Evolutionary conservation across 2,113 vertebrate species (phyloP).

Genomic region (Vulpes lagopus): DNA sequence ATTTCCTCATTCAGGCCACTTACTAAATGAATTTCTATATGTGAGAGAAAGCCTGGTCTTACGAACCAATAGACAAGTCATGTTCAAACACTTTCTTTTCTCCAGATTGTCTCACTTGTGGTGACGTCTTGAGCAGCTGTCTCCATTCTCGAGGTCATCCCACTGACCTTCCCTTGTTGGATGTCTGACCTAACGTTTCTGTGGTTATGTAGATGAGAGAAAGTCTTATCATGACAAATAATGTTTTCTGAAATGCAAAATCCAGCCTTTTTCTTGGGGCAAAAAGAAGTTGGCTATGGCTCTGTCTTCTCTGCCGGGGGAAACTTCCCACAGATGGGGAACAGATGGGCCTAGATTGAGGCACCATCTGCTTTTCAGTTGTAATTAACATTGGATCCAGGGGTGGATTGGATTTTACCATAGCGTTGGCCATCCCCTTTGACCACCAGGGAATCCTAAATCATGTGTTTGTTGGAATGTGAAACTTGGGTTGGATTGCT

Average conservation of each 20-base stretch:
- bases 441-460: constrained; percentile 59
- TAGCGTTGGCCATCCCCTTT: constrained; percentile 26
- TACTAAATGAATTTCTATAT: constrained; percentile 38
- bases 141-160: not conserved
- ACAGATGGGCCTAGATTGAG: constrained; percentile 71
- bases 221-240: constrained; percentile 74
- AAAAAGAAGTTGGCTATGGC: constrained; percentile 54
- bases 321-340: constrained; percentile 68
- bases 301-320: constrained; percentile 39
- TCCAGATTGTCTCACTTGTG: constrained; percentile 47
- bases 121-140: constrained; percentile 9
- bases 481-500: constrained; percentile 65
- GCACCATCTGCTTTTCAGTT: constrained; percentile 73
- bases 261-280: constrained; percentile 60
- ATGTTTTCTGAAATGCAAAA: constrained; percentile 70
- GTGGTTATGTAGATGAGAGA: constrained; percentile 63
- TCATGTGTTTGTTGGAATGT: constrained; percentile 69
- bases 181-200: constrained; percentile 64
- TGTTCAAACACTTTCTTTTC: constrained; percentile 54
- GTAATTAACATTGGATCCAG: constrained; percentile 64
- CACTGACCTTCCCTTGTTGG: constrained; percentile 51
- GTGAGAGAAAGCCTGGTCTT: not conserved
- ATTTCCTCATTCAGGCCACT: not conserved
- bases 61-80: not conserved
- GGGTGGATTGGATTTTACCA: constrained; percentile 57